A percentile compares a stretch with the other conserved stretches of the same genome.
phyloP scores from a whole-genome alignment of 2,888 invertebrate genomes.

The Lumbricus terrestris region DNA sequence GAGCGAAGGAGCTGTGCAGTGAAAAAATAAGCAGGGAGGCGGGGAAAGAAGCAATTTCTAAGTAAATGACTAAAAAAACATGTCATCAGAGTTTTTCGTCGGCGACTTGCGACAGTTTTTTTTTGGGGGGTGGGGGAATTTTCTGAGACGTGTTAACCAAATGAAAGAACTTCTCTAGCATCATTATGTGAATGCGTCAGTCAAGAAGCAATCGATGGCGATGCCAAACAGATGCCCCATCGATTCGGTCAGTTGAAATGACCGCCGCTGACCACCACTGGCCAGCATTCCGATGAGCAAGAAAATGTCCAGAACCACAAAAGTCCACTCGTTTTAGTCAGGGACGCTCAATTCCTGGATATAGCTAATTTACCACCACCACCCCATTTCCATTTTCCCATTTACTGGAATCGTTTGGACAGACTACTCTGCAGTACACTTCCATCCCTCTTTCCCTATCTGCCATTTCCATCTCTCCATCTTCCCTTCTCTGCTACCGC shows the following conservation, averaged over 20 bases:
- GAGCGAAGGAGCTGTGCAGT: too few species aligned
- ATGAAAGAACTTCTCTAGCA: neutral
- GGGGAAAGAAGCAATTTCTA: too few species aligned
- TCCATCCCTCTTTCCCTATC: neutral
- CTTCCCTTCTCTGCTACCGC: too few species aligned
- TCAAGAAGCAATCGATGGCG: neutral
- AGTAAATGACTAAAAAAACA: too few species aligned
- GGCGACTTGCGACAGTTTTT: too few species aligned
- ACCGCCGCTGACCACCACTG: too few species aligned
- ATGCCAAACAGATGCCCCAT: neutral
- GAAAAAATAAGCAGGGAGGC: too few species aligned
- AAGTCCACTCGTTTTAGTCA: neutral
- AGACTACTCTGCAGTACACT: neutral
- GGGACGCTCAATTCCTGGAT: neutral
- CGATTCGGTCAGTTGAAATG: neutral
- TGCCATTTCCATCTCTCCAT: too few species aligned
- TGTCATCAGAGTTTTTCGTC: too few species aligned
- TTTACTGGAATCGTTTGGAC: neutral
- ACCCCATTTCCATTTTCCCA: rapidly evolving
- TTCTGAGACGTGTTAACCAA: too few species aligned
- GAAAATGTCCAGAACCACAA: neutral
- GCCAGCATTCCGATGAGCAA: too few species aligned
- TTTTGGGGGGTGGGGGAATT: too few species aligned
- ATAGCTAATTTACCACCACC: neutral
- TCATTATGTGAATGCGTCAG: neutral